A percentile compares a stretch with the other conserved stretches of the same genome.
These are phyloP conservation scores for Larimichthys crocea DNA, from an alignment of 2,113 vertebrate genomes.

Conservation along the genomic window DNA sequence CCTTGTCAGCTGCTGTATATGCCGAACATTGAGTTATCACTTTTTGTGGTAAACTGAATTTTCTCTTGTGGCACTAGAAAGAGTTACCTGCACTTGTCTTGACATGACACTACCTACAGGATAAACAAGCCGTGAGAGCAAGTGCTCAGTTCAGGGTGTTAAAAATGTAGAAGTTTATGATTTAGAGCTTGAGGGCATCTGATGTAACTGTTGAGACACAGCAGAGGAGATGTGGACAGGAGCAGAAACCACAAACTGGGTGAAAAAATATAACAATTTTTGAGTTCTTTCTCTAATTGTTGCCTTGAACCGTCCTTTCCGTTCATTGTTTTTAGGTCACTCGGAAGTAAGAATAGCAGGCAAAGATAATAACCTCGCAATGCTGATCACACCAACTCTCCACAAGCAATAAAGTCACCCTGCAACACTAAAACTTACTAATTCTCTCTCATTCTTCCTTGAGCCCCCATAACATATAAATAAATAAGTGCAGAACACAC, in stretches of 20 bases:
- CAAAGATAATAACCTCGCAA: conserved; percentile 66
- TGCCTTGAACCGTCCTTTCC: conserved; percentile 14
- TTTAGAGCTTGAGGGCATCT: conserved; percentile 45
- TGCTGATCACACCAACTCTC: conserved; percentile 57
- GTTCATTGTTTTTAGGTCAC: conserved; percentile 56
- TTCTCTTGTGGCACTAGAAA: conserved; percentile 10
- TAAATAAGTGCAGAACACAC: conserved; percentile 84
- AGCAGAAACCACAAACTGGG: conserved; percentile 16
- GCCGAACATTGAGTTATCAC: conserved; percentile 21
- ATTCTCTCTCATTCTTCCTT: conserved; percentile 80
- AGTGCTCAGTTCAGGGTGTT: conserved; percentile 15
- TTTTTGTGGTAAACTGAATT: conserved; percentile 9
- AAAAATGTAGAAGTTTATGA: conserved; percentile 32
- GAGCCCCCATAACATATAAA: conserved; percentile 77
- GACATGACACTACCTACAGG: conserved; percentile 21
- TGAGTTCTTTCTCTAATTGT: conserved; percentile 25
- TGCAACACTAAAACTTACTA: conserved; percentile 75
- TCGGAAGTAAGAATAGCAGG: conserved; percentile 44
- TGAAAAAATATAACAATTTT: conserved; percentile 34
- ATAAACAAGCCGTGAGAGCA: conserved; percentile 40
- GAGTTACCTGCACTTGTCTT: conserved; percentile 33
- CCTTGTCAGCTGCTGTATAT: conserved; percentile 20
- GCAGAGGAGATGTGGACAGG: neutral
- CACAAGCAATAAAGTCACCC: conserved; percentile 68
- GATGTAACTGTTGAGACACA: conserved; percentile 40